phyloP scores from a whole-genome alignment of 2,113 vertebrate genomes.

The Chlamydotis undulata region DNA sequence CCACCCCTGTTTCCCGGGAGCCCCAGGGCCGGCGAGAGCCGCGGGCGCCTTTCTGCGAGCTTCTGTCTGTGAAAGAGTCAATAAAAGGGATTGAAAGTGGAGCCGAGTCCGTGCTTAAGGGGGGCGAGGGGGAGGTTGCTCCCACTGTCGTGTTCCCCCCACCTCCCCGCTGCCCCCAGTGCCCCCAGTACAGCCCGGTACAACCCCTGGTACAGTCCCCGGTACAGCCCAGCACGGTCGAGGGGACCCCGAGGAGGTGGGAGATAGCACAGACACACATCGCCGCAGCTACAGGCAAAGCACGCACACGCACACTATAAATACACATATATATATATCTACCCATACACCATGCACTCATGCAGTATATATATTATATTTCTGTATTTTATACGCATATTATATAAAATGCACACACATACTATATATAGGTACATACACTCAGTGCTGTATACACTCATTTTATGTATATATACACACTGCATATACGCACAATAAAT shows the following conservation, averaged over 20 bases:
- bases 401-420: not conserved
- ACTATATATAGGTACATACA: no score
- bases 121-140: no score
- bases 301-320: fast-evolving
- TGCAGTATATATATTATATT: not conserved
- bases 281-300: not conserved
- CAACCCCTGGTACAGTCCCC: not conserved
- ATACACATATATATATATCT: not conserved
- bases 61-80: conserved; percentile 69
- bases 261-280: not conserved
- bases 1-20: not conserved
- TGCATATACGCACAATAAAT: fast-evolving
- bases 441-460: not conserved
- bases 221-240: not conserved
- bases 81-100: conserved; percentile 69
- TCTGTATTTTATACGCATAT: not conserved
- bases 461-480: fast-evolving
- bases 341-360: not conserved
- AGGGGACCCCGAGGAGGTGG: not conserved
- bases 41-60: conserved; percentile 26
- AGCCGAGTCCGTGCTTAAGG: not conserved
- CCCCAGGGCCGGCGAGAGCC: not conserved
- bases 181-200: not conserved
- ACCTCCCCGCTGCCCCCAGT: no score
- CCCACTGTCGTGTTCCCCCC: not conserved